Base-by-base conservation (phyloP, 2,113 vertebrate genomes). In the Gallinago jamesoni region DNA sequence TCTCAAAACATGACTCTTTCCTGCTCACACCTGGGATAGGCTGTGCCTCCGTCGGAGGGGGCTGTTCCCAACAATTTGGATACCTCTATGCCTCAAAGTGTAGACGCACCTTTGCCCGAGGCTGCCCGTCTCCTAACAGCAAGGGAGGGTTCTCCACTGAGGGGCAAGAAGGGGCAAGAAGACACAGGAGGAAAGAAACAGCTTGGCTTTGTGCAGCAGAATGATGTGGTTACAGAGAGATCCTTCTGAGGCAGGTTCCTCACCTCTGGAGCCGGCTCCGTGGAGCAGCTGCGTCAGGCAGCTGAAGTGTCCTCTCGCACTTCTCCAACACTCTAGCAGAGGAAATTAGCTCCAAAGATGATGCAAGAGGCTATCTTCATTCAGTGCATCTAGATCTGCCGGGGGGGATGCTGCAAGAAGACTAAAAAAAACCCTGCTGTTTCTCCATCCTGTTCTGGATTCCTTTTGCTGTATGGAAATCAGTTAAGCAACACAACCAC, bases 21-120 rank as follows among this genome's bases (percentile, higher is more conserved):
- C 25, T 66, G 47, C 47, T 31, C 8, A 3, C 22, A 17, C 20
- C 78, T 21, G 60, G 45, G 56, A 12, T 9, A 10, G 45, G 23
- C 33, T 53, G 55, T 79, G 23, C 27, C n/a, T 30, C 69, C 41
- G 37, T 10, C 4, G 4, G 59, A 59, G 37, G 27, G 24, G 20
- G 28, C 35, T 84, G 48, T n/a, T 10, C 14, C 11, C 53, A 24
- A 14, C 0, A 0, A 25, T 21, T 28, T 10, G 1, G 55, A 47
- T 6, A 45, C 15, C 43, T 37, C 59, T 25, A 9, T 8, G 16
- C 6, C 43, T 12, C 28, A 41, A 27, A 47, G n/a, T 15, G 12
- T 39, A 39, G 39, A 17, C 31, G n/a, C 31, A 37, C 22, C 45
- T 78, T 50, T 41, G 39, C 55, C 39, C 3, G 0, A 5, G 4